A percentile compares a stretch with the other conserved stretches of the same genome.
Conservation (phyloP, 2,797 vertebrate genomes). For the Potorous gilbertii region DNA sequence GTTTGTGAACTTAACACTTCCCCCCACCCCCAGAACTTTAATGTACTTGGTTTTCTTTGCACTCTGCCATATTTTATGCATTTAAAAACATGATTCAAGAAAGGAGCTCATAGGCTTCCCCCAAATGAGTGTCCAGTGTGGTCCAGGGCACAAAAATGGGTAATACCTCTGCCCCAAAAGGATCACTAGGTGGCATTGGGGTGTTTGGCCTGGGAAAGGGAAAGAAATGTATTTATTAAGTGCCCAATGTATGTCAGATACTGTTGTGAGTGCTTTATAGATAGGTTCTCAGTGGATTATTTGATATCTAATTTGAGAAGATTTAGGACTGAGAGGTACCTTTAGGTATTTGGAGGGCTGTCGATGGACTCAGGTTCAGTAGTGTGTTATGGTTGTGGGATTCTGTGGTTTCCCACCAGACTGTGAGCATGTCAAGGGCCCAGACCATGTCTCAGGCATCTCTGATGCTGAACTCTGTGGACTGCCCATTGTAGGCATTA, state of each 20-base stretch:
- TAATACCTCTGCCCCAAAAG: too few relatives aligned
- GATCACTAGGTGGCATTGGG: not conserved
- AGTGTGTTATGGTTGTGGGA: not conserved
- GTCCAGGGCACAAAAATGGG: not conserved
- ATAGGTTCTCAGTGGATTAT: not conserved
- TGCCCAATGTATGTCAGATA: not conserved
- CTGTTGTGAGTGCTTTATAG: not conserved
- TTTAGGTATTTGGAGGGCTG: not conserved
- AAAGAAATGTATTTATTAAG: not conserved
- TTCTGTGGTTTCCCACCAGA: not conserved
- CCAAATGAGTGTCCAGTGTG: not conserved
- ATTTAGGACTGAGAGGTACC: not conserved
- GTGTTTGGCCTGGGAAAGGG: not conserved
- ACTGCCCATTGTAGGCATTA: not conserved
- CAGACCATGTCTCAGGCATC: not conserved
- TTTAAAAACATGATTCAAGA: not conserved
- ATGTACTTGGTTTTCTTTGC: not conserved
- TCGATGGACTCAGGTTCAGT: not conserved
- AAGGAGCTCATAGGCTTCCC: not conserved
- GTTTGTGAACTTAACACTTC: not conserved
- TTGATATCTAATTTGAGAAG: not conserved
- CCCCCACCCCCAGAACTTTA: not conserved
- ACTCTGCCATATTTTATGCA: not conserved
- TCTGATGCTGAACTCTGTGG: not conserved
- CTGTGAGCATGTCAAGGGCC: not conserved